These are phyloP conservation scores for Crocallis elinguaria DNA, from an alignment of 2,888 invertebrate species.

Conservation along the genomic window DNA sequence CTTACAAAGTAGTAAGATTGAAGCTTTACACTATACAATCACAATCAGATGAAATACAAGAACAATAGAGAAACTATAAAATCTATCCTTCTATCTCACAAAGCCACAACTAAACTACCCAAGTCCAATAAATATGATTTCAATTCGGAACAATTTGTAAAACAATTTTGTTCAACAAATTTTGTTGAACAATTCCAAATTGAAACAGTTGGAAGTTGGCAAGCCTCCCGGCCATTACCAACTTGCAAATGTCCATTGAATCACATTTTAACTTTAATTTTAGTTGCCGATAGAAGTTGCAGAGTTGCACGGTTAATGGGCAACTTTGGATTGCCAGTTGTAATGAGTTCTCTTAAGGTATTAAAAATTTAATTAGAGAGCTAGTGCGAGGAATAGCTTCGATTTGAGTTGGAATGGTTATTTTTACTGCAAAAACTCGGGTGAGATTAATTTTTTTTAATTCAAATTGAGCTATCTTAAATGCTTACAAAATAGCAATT, in stretches of 20 bases:
- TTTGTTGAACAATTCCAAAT: constrained; percentile 25
- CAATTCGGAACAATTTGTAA: constrained; percentile 21
- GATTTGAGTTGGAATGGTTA: no score
- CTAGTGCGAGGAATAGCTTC: no score
- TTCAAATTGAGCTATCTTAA: no score
- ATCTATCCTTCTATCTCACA: no score
- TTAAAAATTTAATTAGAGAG: no score
- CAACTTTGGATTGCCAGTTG: constrained; percentile 6
- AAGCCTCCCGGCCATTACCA: constrained; percentile 16
- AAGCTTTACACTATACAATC: no score
- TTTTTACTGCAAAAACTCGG: no score
- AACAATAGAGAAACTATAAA: no score
- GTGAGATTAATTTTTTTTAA: no score
- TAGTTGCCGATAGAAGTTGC: constrained; percentile 15
- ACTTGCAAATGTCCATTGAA: constrained; percentile 25
- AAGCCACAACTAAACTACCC: constrained; percentile 4
- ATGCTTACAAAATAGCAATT: no score
- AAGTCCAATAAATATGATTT: constrained; percentile 20
- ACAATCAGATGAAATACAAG: no score
- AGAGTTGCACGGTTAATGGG: not conserved
- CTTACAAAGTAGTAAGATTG: no score
- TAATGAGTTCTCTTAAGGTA: not conserved
- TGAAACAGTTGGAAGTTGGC: constrained; percentile 22
- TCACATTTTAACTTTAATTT: constrained; percentile 22
- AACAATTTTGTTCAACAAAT: constrained; percentile 30